Evolutionary conservation across 2,113 vertebrate genomes (phyloP).

Genomic region (Zosterops japonicus): DNA sequence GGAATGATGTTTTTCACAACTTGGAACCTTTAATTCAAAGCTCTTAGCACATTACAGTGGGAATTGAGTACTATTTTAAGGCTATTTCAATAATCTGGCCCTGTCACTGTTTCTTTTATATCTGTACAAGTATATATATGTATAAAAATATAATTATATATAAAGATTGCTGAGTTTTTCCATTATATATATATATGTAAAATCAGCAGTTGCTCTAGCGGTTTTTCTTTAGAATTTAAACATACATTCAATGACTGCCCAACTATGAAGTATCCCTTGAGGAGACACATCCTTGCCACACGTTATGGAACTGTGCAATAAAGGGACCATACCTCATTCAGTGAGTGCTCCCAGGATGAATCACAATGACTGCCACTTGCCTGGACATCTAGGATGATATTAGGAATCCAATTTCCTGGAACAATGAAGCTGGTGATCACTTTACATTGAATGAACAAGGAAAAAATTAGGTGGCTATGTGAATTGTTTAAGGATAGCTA

Average conservation of each 20-base stretch:
- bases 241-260: neutral
- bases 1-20: neutral
- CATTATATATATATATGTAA: neutral
- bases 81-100: neutral
- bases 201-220: neutral
- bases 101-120: neutral
- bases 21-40: neutral
- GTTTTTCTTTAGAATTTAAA: neutral
- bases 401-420: conserved; percentile 76
- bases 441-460: neutral
- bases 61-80: neutral
- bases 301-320: neutral
- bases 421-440: neutral
- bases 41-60: neutral
- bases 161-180: neutral
- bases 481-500: neutral
- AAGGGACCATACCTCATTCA: conserved; percentile 81
- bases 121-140: neutral
- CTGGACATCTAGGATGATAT: conserved; percentile 84
- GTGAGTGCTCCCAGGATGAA: conserved; percentile 79
- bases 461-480: neutral
- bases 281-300: neutral
- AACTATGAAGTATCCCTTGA: neutral
- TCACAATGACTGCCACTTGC: conserved; percentile 83
- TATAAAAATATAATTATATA: neutral